A percentile compares a stretch with the other conserved stretches of the same genome.
Conservation (phyloP, 2,888 invertebrate species). For the Lamellibrachia columna region DNA sequence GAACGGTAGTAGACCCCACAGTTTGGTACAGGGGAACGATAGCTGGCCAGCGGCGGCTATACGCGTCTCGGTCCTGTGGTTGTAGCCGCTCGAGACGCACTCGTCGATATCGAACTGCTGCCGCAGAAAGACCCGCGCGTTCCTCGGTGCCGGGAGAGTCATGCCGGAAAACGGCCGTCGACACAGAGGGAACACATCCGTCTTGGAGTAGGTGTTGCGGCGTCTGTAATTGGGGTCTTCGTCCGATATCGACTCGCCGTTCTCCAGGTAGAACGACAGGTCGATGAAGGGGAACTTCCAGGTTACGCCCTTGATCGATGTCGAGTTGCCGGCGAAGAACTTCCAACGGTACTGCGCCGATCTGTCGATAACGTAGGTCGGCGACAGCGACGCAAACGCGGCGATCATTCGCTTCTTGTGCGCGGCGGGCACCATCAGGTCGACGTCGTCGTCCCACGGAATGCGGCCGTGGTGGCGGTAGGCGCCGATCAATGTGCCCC, state of each 20-base stretch:
- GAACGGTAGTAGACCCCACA: background rate
- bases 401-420: conserved; percentile 20
- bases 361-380: conserved; percentile 30
- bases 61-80: background rate
- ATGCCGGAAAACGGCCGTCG: conserved; percentile 38
- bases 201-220: conserved; percentile 33
- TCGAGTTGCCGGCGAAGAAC: conserved; percentile 35
- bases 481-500: conserved; percentile 43
- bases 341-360: conserved; percentile 37
- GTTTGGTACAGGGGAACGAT: background rate
- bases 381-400: conserved; percentile 26
- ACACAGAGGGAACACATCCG: conserved; percentile 38
- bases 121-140: conserved; percentile 32
- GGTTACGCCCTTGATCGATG: conserved; percentile 25
- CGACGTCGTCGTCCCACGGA: conserved; percentile 47
- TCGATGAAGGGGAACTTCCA: conserved; percentile 46
- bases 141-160: conserved; percentile 34
- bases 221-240: conserved; percentile 28
- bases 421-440: conserved; percentile 36
- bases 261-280: conserved; percentile 42
- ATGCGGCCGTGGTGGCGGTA: conserved; percentile 43
- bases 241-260: conserved; percentile 44
- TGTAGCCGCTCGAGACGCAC: background rate
- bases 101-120: conserved; percentile 28
- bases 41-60: background rate